Conservation (phyloP, 2,113 vertebrate genomes). For the Pipa parva region DNA sequence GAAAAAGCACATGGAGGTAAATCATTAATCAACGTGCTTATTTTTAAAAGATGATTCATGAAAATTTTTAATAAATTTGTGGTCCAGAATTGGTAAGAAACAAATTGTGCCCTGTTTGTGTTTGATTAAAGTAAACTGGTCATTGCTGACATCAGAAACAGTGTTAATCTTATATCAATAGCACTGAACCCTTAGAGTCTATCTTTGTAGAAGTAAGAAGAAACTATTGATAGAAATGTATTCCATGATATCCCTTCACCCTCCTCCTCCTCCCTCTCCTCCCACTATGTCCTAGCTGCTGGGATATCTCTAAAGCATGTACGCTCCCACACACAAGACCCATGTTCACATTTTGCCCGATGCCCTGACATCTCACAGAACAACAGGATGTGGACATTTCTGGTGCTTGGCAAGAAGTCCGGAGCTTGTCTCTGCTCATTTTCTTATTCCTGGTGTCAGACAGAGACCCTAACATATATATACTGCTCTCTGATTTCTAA, state of each 20-base stretch:
- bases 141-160: too few relatives aligned
- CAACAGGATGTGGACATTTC: constrained; percentile 38
- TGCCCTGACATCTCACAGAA: constrained; percentile 36
- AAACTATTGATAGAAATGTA: neutral
- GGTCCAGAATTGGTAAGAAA: too few relatives aligned
- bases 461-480: neutral
- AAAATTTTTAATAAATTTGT: too few relatives aligned
- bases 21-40: too few relatives aligned
- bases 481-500: neutral
- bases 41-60: too few relatives aligned
- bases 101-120: too few relatives aligned
- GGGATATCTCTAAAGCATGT: constrained; percentile 27
- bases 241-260: neutral
- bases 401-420: constrained; percentile 28
- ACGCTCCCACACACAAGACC: constrained; percentile 27
- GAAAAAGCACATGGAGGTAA: too few relatives aligned
- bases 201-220: neutral
- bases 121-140: too few relatives aligned
- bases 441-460: neutral
- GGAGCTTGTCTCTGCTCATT: constrained; percentile 15
- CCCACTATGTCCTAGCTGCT: constrained; percentile 18
- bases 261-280: constrained; percentile 18
- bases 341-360: constrained; percentile 32
- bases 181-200: neutral
- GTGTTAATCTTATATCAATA: neutral